Percentiles rank a stretch among this genome's conserved stretches.
These are phyloP conservation scores for Melanotaenia pygmaea DNA, from an alignment of 2,797 vertebrate genomes.

Conservation along the genomic window DNA sequence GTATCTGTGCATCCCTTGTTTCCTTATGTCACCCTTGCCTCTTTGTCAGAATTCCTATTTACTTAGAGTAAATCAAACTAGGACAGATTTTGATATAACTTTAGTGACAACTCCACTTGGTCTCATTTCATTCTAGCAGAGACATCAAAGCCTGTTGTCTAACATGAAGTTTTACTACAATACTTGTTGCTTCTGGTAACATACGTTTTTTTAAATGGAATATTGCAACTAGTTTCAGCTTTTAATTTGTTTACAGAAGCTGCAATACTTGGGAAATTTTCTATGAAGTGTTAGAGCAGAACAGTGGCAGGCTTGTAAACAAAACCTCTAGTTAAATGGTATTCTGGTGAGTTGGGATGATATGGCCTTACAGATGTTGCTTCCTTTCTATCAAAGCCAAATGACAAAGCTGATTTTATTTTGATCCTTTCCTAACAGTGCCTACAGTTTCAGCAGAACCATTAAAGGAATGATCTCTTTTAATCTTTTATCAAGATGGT, in stretches of 20 bases:
- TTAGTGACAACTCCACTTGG: background rate
- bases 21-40: background rate
- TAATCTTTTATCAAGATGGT: constrained; percentile 34
- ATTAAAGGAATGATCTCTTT: constrained; percentile 18
- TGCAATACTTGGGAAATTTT: constrained; percentile 9
- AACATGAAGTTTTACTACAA: background rate
- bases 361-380: constrained; percentile 45
- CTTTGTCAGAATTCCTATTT: background rate
- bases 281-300: constrained; percentile 12
- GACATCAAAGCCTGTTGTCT: background rate
- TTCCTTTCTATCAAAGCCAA: constrained; percentile 44
- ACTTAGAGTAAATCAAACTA: background rate
- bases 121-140: background rate
- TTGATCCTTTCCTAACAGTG: constrained; percentile 35
- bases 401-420: constrained; percentile 39
- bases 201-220: constrained; percentile 3
- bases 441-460: background rate
- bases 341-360: constrained; percentile 17
- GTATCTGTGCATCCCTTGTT: background rate
- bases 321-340: constrained; percentile 20
- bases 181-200: background rate
- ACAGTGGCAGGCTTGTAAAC: constrained; percentile 31
- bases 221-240: constrained; percentile 6
- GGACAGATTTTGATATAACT: background rate
- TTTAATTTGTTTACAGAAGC: background rate